phyloP scores from a whole-genome alignment of 2,888 invertebrate species.

The Ephialtes manifestator region DNA sequence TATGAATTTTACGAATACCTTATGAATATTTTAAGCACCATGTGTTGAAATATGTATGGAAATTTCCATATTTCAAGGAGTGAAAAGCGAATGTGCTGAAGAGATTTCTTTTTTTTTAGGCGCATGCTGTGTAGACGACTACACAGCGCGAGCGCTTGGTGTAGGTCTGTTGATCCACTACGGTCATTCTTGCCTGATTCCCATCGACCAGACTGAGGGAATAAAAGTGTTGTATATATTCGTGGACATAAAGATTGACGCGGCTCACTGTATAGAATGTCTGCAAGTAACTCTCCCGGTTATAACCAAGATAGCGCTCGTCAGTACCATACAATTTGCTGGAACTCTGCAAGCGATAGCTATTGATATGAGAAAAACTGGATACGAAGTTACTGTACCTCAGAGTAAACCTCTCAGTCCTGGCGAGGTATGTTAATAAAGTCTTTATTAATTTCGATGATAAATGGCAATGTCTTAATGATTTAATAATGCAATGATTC shows the following conservation, averaged over 20 bases:
- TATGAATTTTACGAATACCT: too few species aligned
- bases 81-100: too few species aligned
- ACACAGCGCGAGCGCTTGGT: conserved; percentile 95
- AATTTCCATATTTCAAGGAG: too few species aligned
- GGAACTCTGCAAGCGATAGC: conserved; percentile 95
- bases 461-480: background rate
- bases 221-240: conserved; percentile 98
- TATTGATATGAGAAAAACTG: conserved; percentile 89
- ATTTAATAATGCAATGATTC: background rate
- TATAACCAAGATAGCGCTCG: conserved; percentile 92
- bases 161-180: conserved; percentile 98
- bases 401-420: conserved; percentile 98
- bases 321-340: conserved; percentile 99
- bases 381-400: conserved; percentile 92
- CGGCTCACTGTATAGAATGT: conserved; percentile 96
- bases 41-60: too few species aligned
- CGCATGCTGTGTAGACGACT: conserved; percentile 99
- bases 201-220: conserved; percentile 93
- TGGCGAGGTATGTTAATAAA: conserved; percentile 89
- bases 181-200: conserved; percentile 98
- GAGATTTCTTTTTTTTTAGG: conserved; percentile 84
- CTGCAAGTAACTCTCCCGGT: conserved; percentile 91
- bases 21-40: too few species aligned
- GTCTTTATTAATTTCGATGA: background rate
- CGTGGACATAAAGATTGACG: conserved; percentile 99